Evolutionary conservation across 2,797 vertebrate genomes (phyloP), one percentile per base, ranked within the genome.

Genomic region (Platyrinchus mystaceus): DNA sequence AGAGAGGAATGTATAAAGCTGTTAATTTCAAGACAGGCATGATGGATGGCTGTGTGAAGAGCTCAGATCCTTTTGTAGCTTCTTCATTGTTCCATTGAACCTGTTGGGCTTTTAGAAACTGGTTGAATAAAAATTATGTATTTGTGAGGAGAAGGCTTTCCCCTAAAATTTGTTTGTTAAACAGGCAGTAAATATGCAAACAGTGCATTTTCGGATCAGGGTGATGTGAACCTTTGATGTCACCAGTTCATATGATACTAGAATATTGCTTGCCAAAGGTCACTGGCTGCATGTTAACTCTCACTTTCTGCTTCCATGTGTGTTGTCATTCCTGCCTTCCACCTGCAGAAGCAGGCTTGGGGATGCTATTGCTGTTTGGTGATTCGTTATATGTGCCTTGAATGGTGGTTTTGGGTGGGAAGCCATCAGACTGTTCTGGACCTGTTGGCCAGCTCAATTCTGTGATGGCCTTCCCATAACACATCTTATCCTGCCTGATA

Each of bases 191-290:
- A 71, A 55, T 55, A 24, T 3, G 66, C 82, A 68, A 83, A 64
- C 0, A 4, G 16, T 55, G 79, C 5, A 0, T 88, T 87, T 96
- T 90, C 0, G 0, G 23, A 17, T 62, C 2, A 2, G 52, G 12
- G 28, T 1, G 5, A 50, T 3, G 1, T 49, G 90, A 94, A 37
- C 58, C 21, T 26, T 62, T 68, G 43, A 27, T 93, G 62, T 75
- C 41, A 71, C 21, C 62, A 50, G 79, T 73, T 95, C 82, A 32
- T 58, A 20, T 90, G 83, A 78, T 50, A 55, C 21, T 53, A 74
- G 60, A 53, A 36, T 13, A 2, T 55, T 60, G 52, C 84, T 84
- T 58, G 27, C 30, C 85, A 55, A 85, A 94, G 81, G 75, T 85
- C 78, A 63, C 28, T 41, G 75, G 18, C 82, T 90, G 55, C 74